Evolutionary conservation across 1,140 invertebrate species (phyloP).

Genomic region (Leptoteleia sp.): DNA sequence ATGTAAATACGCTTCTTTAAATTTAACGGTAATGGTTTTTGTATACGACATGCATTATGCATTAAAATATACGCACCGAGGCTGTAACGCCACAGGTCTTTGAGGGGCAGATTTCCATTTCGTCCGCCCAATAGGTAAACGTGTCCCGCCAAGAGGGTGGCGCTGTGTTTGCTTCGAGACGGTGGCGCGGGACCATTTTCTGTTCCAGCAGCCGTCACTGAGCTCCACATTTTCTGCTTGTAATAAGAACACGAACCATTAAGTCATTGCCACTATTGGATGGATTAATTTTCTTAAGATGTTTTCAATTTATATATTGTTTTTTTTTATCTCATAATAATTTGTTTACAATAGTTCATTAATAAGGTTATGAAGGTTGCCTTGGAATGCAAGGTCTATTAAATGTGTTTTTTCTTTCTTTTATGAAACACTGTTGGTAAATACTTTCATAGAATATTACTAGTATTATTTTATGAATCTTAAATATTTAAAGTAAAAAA

Average conservation of each 20-base stretch:
- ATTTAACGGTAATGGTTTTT: slow-evolving; percentile 50
- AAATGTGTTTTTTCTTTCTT: no score
- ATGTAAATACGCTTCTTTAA: slow-evolving; percentile 51
- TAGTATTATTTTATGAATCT: no score
- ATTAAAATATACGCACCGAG: slow-evolving; percentile 84
- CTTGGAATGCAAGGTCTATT: no score
- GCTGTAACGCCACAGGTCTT: slow-evolving; percentile 92
- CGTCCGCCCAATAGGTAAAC: slow-evolving; percentile 91
- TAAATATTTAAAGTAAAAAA: no score
- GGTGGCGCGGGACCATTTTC: slow-evolving; percentile 84
- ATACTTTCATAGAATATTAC: no score
- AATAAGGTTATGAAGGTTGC: no score
- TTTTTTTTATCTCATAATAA: no score
- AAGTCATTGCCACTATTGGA: no score
- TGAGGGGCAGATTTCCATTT: slow-evolving; percentile 90
- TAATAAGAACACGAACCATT: slow-evolving; percentile 8
- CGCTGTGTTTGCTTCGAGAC: slow-evolving; percentile 90
- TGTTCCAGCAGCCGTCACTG: slow-evolving; percentile 81
- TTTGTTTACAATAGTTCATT: no score
- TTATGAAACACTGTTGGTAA: no score
- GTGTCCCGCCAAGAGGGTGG: slow-evolving; percentile 87
- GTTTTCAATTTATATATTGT: no score
- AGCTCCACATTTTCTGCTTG: slow-evolving; percentile 83
- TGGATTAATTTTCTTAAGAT: no score
- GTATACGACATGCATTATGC: slow-evolving; percentile 37